These are phyloP conservation scores for Gasteruption jaculator DNA, from an alignment of 2,888 invertebrate species.

Conservation along the genomic window DNA sequence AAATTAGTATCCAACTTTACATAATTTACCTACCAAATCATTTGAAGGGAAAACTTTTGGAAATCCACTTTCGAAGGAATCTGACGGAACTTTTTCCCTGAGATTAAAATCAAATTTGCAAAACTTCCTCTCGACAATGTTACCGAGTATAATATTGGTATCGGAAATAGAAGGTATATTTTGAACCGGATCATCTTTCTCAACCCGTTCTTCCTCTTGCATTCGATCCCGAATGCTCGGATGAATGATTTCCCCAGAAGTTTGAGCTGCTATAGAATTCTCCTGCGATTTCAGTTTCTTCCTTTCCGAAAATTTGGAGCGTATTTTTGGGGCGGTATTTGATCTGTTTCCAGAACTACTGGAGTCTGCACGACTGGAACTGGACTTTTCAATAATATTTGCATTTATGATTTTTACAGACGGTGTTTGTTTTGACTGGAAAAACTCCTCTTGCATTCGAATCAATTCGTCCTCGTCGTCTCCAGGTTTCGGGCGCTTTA, in stretches of 20 bases:
- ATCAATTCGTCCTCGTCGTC: constrained; percentile 74
- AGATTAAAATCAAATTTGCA: constrained; percentile 14
- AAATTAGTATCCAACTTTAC: not conserved
- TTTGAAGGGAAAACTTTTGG: constrained; percentile 38
- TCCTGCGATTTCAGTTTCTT: constrained; percentile 22
- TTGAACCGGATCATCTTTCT: constrained; percentile 25
- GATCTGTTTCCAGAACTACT: not conserved
- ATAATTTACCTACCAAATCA: constrained; percentile 11
- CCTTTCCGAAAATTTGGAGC: constrained; percentile 37
- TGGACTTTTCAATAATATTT: not conserved
- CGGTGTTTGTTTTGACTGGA: constrained; percentile 58
- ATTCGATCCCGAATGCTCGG: constrained; percentile 14
- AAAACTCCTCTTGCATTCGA: constrained; percentile 69
- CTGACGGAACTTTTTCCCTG: not conserved
- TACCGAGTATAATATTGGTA: constrained; percentile 38
- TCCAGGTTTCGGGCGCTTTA: constrained; percentile 62
- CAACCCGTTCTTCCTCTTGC: not conserved
- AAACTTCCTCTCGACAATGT: constrained; percentile 41
- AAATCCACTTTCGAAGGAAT: constrained; percentile 33
- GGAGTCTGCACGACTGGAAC: not conserved
- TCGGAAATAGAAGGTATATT: constrained; percentile 25
- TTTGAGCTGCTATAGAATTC: constrained; percentile 33
- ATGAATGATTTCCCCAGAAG: constrained; percentile 29
- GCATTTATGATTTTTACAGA: constrained; percentile 58
- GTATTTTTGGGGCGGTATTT: constrained; percentile 17